Base-by-base conservation (phyloP, 2,113 vertebrate genomes). In the Ranitomeya variabilis region DNA sequence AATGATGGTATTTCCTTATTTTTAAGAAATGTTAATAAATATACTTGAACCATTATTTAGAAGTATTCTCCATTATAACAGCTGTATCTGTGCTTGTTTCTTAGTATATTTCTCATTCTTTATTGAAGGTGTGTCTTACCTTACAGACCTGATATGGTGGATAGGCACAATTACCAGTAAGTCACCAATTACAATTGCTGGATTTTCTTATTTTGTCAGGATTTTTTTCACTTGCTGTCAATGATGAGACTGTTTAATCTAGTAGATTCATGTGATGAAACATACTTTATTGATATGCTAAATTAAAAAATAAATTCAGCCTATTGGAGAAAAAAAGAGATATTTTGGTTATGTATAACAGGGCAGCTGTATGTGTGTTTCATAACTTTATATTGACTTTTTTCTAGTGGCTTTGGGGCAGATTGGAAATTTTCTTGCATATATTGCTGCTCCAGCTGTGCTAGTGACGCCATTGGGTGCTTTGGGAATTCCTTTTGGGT, bases 401-500 rank as follows among this genome's bases (percentile, higher is more conserved):
- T 79, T 92, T 23, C 85, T 88, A 99, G 98, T 99, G 97, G 95
- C 97, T 84, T 92, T 97, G 86, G 98, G 98, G 89, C 98, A 99
- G 91, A 96, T 98, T 90, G 98, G 98, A 60, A 99, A 99, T 92
- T 98, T 99, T 93, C 91, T 99, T 92, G 98, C 98, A 0, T 99
- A 99, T 89, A 99, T 98, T 26, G 92, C 95, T 57, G 97, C 98
- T 73, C 97, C 98, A 74, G 97, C 97, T 12, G 97, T 97, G 81
- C 93, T 99, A 83, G 98, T 99, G 54, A 98, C 98, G 0, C 98
- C 98, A 2, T 92, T 99, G 74, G 98, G 98, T 91, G 98, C 98
- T 31, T 96, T 99, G 11, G 98, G 98, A 21, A 97, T 99, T 79
- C 95, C 99, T 3, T 99, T 99, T 93, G 98, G 98, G 98, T 99